These are phyloP conservation scores for Hypercompe scribonia DNA, from an alignment of 2,888 invertebrate species.

Conservation along the genomic window DNA sequence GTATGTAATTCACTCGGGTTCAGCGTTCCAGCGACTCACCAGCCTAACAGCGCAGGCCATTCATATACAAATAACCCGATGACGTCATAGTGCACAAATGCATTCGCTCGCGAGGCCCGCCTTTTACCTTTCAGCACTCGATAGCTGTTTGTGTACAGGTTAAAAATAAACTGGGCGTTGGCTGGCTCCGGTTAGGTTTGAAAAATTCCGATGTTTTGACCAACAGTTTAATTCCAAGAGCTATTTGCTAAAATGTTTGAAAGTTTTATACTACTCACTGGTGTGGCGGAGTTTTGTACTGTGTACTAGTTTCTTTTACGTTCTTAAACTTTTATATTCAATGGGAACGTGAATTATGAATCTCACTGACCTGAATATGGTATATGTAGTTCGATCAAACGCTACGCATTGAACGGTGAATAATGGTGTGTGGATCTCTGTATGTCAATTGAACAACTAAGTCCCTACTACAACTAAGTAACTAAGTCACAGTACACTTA, in stretches of 20 bases:
- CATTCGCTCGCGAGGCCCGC: conserved; percentile 17
- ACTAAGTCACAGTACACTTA: too few species aligned
- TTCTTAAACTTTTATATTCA: background rate
- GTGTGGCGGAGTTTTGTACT: background rate
- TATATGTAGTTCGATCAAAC: background rate
- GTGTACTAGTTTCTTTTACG: background rate
- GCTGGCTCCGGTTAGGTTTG: conserved; percentile 19
- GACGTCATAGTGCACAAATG: conserved; percentile 29
- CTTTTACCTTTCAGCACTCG: conserved; percentile 25
- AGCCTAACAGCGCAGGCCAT: background rate
- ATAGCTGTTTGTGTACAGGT: conserved; percentile 20
- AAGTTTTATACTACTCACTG: background rate
- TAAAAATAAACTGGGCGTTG: conserved; percentile 27
- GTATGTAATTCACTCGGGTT: conserved; percentile 10
- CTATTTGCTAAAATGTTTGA: background rate
- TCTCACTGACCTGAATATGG: background rate
- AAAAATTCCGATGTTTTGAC: conserved; percentile 14
- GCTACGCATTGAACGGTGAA: background rate
- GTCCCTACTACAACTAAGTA: too few species aligned
- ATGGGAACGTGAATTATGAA: background rate
- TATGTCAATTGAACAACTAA: too few species aligned
- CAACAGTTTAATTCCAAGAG: background rate
- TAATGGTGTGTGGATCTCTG: background rate
- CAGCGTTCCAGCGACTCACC: conserved; percentile 14
- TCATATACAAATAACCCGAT: conserved; percentile 13